Evolutionary conservation across 2,888 invertebrate species (phyloP).

Genomic region (Apamea epomidion): DNA sequence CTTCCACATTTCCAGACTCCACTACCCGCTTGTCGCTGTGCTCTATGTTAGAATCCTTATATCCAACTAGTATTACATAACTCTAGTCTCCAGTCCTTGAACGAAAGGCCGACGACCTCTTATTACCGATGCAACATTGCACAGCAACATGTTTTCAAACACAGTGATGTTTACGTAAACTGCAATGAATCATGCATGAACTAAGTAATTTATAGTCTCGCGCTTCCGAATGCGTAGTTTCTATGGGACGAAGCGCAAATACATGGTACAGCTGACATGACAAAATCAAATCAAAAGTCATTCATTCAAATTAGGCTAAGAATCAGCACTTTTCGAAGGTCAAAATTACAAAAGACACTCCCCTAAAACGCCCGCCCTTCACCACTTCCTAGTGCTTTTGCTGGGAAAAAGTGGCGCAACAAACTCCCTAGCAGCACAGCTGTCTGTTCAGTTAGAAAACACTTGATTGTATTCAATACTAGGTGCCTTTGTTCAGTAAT

Average conservation of each 20-base stretch:
- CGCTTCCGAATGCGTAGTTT: not conserved
- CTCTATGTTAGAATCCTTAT: not conserved
- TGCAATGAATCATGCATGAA: constrained; percentile 37
- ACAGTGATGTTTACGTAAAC: constrained; percentile 31
- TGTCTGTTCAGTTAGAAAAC: too few species aligned
- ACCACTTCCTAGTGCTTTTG: too few species aligned
- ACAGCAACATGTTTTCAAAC: constrained; percentile 11
- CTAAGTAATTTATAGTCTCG: not conserved
- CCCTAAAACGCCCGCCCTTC: too few species aligned
- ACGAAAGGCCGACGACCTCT: constrained; percentile 25
- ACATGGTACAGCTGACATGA: not conserved
- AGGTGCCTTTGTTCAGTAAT: too few species aligned
- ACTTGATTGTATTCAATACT: too few species aligned
- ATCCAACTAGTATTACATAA: not conserved
- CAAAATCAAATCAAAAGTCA: too few species aligned
- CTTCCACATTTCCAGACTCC: not conserved
- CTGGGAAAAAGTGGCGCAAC: too few species aligned
- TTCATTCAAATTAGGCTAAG: too few species aligned
- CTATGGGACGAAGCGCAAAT: not conserved
- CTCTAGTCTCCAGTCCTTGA: constrained; percentile 3
- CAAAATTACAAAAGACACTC: too few species aligned
- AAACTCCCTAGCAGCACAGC: too few species aligned
- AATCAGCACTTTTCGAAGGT: too few species aligned
- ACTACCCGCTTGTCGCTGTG: not conserved
- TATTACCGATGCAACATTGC: constrained; percentile 28